These are phyloP conservation scores for Sinocyclocheilus anshuiensis DNA, from an alignment of 2,113 vertebrate species.

Conservation along the genomic window DNA sequence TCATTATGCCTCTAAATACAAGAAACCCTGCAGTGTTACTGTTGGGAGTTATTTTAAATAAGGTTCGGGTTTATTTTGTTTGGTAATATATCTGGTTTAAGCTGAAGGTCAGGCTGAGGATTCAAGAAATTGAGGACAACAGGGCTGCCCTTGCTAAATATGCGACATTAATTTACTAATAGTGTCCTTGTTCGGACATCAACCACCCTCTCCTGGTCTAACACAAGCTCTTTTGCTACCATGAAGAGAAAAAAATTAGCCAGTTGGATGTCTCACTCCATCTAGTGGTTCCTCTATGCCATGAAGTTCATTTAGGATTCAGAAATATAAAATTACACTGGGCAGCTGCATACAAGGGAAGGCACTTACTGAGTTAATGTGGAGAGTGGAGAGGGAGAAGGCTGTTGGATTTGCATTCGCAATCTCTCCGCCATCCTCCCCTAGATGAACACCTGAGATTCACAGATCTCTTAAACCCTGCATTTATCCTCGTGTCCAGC, in stretches of 20 bases:
- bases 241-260: neutral
- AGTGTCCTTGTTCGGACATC: neutral
- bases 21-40: neutral
- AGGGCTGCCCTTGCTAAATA: neutral
- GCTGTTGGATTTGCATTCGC: neutral
- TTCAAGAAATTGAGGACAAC: conserved; percentile 3
- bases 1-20: neutral
- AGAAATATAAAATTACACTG: neutral
- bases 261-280: neutral
- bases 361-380: neutral
- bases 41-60: neutral
- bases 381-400: neutral
- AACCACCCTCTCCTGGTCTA: neutral
- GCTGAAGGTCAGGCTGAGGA: neutral
- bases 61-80: neutral
- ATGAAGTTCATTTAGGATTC: neutral
- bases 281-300: conserved; percentile 29
- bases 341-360: neutral
- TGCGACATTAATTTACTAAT: neutral
- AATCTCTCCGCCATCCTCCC: neutral
- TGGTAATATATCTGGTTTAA: neutral
- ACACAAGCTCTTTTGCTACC: neutral
- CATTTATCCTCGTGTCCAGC: neutral
- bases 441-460: neutral
- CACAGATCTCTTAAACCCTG: neutral